Base-by-base conservation (phyloP, 2,888 invertebrate genomes). In the Cylindroiulus punctatus region DNA sequence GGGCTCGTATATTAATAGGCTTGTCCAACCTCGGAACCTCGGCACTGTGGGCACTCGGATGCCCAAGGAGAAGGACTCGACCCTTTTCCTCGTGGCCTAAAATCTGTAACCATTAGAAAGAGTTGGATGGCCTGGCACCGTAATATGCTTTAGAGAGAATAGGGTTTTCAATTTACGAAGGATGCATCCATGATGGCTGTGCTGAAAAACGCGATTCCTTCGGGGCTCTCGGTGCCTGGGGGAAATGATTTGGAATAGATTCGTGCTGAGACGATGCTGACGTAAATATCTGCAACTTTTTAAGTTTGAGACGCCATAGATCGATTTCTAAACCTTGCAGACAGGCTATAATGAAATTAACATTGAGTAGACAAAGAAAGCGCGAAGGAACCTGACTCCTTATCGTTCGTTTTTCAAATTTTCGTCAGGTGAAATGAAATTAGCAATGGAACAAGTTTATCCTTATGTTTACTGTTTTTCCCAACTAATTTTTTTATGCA, bases 171-270 rank as follows among this genome's bases (percentile, higher is more conserved):
- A 65, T 26, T 65, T 65, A 10, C 26, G 36, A 36, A 36, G 7
- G 36, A 36, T 36, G 36, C 36, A 36, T 57, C 57, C 57, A n/a
- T n/a, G 22, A 8, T 57, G 8, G 57, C 57, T 22, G 22, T 57
- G n/a, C n/a, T 57, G 57, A n/a, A 57, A 57, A 47, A 47, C 14
- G 44, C 10, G 10, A 44, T 12, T 12, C 44, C n/a, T n/a, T n/a
- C 14, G 44, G 0, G n/a, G 8, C 57, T 57, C 10, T 14, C 10
- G 44, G 22, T 57, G 57, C 7, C 57, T 57, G 22, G 57, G n/a
- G 57, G 57, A 22, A 57, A 57, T 57, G 57, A n/a, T 22, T 57
- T 57, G 57, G 22, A 57, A 57, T n/a, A 22, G n/a, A 57, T 57
- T 57, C n/a, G 19, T 57, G 8, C 22, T 57, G 19, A 57, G 57